Evolutionary conservation across 1,140 invertebrate genomes (phyloP), one percentile per base, ranked within the genome.

Genomic region (Chrysomallon squamiferum): DNA sequence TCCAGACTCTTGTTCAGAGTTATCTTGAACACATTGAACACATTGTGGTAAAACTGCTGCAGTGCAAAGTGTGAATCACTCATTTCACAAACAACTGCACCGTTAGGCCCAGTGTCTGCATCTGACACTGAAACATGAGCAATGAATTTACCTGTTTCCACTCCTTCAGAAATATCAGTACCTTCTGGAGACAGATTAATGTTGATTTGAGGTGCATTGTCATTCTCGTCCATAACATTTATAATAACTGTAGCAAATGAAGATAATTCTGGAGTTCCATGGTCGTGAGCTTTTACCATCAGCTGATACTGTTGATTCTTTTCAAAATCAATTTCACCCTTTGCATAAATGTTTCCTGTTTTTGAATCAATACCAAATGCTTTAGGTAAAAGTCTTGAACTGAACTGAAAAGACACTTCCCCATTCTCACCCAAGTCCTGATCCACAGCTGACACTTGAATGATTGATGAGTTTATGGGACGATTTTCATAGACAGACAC

Each of bases 371-470:
- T 98, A 95, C 22, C 94, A 92, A 67, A 97, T 84, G 63, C 71
- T 22, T 79, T 95, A 92, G 59, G 96, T 86, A 35, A 92, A 82
- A 97, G 97, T 3, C 95, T 94, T 3, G 92, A 88, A 56, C 71
- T 72, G 57, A 83, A 96, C 77, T 90, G 91, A 87, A 95, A 98
- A 15, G 62, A 52, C 6, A 84, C 64, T 22, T 75, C 64, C 0
- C 73, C 79, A 73, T 85, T 85, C 29, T 64, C 29, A 4, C 80
- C 81, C 0, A 47, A 56, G 82, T 85, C 84, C 27, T 59, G 35
- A 65, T 85, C 81, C 2, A n/a, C 62, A 9, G 81, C 80, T 11
- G 62, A 57, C 2, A 83, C 61, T 41, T 49, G 65, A n/a, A 81
- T 29, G 29, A 82, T 69, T 27, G 72, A 62, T 32, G 67, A 59